phyloP scores from a whole-genome alignment of 2,113 vertebrate genomes.

The Rhombomys opimus region DNA sequence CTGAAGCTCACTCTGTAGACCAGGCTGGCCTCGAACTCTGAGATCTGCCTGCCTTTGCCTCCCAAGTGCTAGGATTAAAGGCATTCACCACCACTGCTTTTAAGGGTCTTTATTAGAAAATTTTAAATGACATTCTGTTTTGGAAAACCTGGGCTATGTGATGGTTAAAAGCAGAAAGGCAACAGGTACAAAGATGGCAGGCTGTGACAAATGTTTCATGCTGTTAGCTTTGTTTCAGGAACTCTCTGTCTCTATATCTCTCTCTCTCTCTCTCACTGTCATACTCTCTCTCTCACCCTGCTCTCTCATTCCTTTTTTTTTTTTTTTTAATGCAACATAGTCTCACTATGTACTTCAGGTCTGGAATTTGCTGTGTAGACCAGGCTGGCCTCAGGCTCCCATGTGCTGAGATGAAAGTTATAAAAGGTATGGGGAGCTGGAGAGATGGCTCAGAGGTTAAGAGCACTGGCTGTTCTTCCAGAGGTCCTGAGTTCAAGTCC shows the following conservation, averaged over 20 bases:
- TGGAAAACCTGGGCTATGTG: not conserved
- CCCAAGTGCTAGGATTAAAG: too few relatives aligned
- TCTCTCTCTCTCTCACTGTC: not conserved
- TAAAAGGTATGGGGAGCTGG: too few relatives aligned
- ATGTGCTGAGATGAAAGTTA: not conserved
- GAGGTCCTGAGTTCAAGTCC: too few relatives aligned
- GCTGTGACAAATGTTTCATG: not conserved
- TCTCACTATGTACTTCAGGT: not conserved
- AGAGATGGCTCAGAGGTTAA: too few relatives aligned
- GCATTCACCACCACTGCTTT: not conserved
- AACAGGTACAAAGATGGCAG: not conserved
- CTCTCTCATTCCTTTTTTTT: not conserved
- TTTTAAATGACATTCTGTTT: constrained; percentile 21
- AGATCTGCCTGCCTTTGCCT: too few relatives aligned
- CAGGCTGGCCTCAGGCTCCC: not conserved
- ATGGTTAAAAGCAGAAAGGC: constrained; percentile 26
- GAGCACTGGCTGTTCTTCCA: too few relatives aligned
- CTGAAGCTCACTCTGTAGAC: too few relatives aligned
- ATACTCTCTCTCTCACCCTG: not conserved
- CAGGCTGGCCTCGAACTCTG: too few relatives aligned
- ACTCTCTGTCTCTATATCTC: not conserved
- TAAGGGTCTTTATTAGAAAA: constrained; percentile 49
- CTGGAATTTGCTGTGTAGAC: not conserved
- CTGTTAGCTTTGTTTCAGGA: not conserved
- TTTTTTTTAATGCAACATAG: not conserved